A percentile compares a stretch with the other conserved stretches of the same genome.
Evolutionary conservation across 2,797 vertebrate species (phyloP).

Genomic region (Catharus ustulatus): DNA sequence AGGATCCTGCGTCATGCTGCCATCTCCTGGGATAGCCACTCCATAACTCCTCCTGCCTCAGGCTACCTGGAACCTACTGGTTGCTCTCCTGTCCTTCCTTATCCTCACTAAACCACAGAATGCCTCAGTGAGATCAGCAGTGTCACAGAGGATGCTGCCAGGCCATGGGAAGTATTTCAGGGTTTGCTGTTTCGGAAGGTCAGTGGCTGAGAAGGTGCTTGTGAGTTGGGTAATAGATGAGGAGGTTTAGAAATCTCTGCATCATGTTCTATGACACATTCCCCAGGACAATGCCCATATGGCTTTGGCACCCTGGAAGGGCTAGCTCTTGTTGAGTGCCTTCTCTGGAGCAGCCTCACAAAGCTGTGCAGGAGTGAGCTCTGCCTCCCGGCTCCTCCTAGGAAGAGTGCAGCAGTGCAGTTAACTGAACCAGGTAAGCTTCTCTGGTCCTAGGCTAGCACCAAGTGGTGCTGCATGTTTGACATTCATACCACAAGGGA

Average conservation of each 20-base stretch:
- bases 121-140: not conserved
- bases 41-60: not conserved
- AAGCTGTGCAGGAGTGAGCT: not conserved
- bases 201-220: not conserved
- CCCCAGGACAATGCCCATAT: not conserved
- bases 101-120: not conserved
- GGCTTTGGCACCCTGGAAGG: not conserved
- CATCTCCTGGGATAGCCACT: not conserved
- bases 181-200: not conserved
- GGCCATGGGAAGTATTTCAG: not conserved
- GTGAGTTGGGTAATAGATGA: not conserved
- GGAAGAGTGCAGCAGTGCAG: not conserved
- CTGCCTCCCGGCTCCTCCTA: accelerated
- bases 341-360: not conserved
- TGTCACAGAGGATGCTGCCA: not conserved
- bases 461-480: not conserved
- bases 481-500: not conserved
- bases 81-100: not conserved
- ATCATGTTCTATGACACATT: not conserved
- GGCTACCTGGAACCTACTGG: not conserved
- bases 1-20: not conserved
- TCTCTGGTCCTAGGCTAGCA: not conserved
- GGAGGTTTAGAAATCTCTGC: not conserved
- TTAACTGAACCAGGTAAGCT: not conserved
- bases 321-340: not conserved